Conservation (phyloP, 2,113 vertebrate genomes). For the Nanorana parkeri region DNA sequence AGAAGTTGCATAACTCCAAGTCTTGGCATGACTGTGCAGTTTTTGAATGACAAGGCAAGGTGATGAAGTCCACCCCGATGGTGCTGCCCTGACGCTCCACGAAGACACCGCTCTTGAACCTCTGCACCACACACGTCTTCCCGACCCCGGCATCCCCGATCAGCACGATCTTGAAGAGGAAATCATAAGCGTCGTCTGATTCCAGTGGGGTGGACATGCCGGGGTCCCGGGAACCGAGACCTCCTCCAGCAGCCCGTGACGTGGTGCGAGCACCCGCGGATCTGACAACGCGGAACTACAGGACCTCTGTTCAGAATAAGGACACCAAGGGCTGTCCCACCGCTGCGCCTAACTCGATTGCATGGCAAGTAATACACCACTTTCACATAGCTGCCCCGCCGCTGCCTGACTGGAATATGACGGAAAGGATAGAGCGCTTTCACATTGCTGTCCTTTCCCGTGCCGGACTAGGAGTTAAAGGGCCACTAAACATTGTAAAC, state of each 20-base stretch:
- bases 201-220: conserved; percentile 59
- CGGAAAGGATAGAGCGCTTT: conserved; percentile 23
- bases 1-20: too few species aligned
- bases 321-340: conserved; percentile 1
- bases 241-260: conserved; percentile 48
- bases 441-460: not conserved
- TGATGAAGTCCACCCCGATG: conserved; percentile 87
- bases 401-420: not conserved
- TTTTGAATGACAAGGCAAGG: too few species aligned
- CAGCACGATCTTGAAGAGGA: conserved; percentile 86
- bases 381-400: conserved; percentile 14
- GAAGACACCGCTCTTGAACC: conserved; percentile 84
- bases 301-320: not conserved
- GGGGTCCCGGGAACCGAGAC: not conserved
- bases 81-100: conserved; percentile 84
- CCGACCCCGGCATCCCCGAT: conserved; percentile 87
- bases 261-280: conserved; percentile 61
- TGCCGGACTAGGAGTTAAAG: not conserved
- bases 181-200: conserved; percentile 80
- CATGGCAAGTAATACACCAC: conserved; percentile 6
- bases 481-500: too few species aligned
- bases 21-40: too few species aligned
- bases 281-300: conserved; percentile 58
- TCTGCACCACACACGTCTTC: conserved; percentile 87
- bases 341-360: not conserved